Evolutionary conservation across 2,797 vertebrate species (phyloP).

Genomic region (Capromys pilorides): DNA sequence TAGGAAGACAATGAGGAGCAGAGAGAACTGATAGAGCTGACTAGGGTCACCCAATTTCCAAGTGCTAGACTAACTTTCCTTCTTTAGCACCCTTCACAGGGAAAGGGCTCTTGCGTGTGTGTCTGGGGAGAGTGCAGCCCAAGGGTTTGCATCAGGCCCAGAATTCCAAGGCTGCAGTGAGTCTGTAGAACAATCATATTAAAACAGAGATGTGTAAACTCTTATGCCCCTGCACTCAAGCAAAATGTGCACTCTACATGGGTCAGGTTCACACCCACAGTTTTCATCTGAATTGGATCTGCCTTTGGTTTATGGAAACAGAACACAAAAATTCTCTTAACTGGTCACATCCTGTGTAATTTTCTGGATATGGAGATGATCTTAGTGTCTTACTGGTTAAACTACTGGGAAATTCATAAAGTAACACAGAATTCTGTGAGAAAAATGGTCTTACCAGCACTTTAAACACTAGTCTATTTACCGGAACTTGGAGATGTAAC

Average conservation of each 20-base stretch:
- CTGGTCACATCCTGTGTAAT: neutral
- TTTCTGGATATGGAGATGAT: constrained; percentile 46
- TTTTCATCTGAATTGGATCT: constrained; percentile 41
- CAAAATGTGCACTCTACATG: neutral
- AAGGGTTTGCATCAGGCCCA: neutral
- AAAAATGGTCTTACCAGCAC: constrained; percentile 39
- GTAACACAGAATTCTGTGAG: constrained; percentile 25
- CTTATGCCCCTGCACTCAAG: neutral
- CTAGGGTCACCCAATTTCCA: neutral
- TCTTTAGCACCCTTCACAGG: neutral
- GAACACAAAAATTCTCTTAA: constrained; percentile 36
- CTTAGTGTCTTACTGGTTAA: neutral
- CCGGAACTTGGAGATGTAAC: constrained; percentile 34
- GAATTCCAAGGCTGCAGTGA: neutral
- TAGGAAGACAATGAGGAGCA: constrained; percentile 6
- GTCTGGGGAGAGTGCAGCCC: neutral
- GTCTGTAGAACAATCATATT: neutral
- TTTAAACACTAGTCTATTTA: constrained; percentile 41
- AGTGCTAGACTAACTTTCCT: neutral
- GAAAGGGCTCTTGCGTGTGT: neutral
- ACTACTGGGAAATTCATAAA: constrained; percentile 25
- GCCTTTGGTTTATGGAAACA: constrained; percentile 14
- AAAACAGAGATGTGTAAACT: neutral
- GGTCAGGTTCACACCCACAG: neutral
- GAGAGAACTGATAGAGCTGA: neutral